These are phyloP conservation scores for Torymus auratus DNA, from an alignment of 2,888 invertebrate genomes.

Conservation along the genomic window DNA sequence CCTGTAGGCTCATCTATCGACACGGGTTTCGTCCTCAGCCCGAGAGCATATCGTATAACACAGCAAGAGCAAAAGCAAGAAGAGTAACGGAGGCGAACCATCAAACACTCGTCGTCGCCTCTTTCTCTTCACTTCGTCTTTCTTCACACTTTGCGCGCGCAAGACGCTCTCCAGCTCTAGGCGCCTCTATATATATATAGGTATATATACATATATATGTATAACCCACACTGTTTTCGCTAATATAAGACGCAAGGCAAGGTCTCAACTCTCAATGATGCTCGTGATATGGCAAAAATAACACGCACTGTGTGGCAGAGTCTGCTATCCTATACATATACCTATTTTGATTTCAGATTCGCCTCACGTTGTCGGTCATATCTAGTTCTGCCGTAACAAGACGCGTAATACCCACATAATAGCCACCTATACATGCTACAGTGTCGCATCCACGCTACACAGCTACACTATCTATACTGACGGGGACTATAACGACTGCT, in stretches of 20 bases:
- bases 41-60: constrained; percentile 28
- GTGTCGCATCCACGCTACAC: constrained; percentile 5
- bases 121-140: neutral
- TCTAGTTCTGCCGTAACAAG: constrained; percentile 9
- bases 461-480: neutral
- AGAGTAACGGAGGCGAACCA: neutral
- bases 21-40: neutral
- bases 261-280: too few species aligned
- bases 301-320: too few species aligned
- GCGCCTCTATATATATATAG: too few species aligned
- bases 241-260: too few species aligned
- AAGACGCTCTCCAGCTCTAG: neutral
- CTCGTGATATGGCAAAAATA: too few species aligned
- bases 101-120: neutral
- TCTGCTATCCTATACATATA: too few species aligned
- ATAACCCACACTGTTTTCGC: too few species aligned
- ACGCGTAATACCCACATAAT: constrained; percentile 45
- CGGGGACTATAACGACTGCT: too few species aligned
- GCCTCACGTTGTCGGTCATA: neutral
- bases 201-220: too few species aligned
- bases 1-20: constrained; percentile 69
- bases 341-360: constrained; percentile 18
- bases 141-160: neutral
- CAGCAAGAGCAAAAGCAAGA: neutral
- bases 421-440: neutral